These are phyloP conservation scores for Nomada ferruginata DNA, from an alignment of 2,888 invertebrate genomes.

Conservation along the genomic window DNA sequence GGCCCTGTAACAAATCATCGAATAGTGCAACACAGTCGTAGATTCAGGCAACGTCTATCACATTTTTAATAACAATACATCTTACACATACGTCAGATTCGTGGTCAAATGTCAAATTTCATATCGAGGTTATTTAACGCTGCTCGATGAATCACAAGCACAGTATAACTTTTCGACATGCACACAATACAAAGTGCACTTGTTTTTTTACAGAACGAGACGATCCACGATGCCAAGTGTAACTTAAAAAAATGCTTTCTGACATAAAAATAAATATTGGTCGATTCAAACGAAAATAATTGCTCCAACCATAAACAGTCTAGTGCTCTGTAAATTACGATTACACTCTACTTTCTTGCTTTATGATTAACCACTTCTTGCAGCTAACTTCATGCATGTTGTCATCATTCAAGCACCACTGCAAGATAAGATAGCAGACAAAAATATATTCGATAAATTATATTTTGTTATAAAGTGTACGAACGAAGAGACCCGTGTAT, in stretches of 20 bases:
- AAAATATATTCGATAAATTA: not conserved
- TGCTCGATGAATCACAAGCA: slow-evolving; percentile 39
- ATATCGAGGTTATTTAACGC: slow-evolving; percentile 55
- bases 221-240: not conserved
- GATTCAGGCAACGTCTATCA: not conserved
- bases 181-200: slow-evolving; percentile 6
- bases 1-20: slow-evolving; percentile 51
- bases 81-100: slow-evolving; percentile 47
- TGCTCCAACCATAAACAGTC: slow-evolving; percentile 37
- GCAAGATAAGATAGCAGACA: not conserved
- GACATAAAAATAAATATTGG: slow-evolving; percentile 10
- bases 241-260: not conserved
- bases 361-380: slow-evolving; percentile 15
- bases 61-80: slow-evolving; percentile 29
- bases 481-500: not conserved
- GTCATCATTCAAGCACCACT: slow-evolving; percentile 8
- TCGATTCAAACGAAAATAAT: slow-evolving; percentile 10
- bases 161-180: slow-evolving; percentile 17
- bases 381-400: slow-evolving; percentile 46
- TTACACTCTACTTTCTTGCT: slow-evolving; percentile 23
- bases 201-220: not conserved
- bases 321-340: slow-evolving; percentile 32
- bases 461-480: not conserved
- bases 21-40: slow-evolving; percentile 16
- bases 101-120: slow-evolving; percentile 56